Evolutionary conservation across 2,888 invertebrate species (phyloP).

Genomic region (Fragum fragum): DNA sequence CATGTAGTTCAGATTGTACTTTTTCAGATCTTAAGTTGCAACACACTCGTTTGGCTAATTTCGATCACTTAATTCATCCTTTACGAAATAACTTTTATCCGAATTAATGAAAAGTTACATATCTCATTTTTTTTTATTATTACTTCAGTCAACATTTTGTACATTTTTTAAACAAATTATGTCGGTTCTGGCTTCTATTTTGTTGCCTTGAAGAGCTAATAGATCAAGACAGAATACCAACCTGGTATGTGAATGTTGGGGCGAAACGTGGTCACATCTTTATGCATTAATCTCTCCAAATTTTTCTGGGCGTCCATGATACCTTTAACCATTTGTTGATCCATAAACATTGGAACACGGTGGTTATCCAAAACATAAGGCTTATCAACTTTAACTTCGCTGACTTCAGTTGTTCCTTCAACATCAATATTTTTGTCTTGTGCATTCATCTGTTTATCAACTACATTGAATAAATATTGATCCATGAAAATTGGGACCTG

Average conservation of each 20-base stretch:
- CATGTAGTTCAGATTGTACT: too few species aligned
- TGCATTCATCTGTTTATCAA: background rate
- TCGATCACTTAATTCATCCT: too few species aligned
- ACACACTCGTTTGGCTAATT: too few species aligned
- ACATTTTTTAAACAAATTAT: too few species aligned
- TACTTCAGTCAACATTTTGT: too few species aligned
- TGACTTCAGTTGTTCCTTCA: constrained; percentile 1
- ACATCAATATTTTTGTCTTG: background rate
- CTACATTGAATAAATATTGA: constrained; percentile 3
- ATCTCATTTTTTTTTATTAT: too few species aligned
- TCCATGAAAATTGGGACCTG: constrained; percentile 12
- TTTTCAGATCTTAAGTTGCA: too few species aligned
- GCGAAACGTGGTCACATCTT: background rate
- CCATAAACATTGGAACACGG: background rate
- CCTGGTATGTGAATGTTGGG: constrained; percentile 13
- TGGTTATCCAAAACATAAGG: background rate
- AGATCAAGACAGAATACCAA: background rate
- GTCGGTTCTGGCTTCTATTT: too few species aligned
- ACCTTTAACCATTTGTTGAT: constrained; percentile 1
- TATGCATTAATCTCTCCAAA: background rate
- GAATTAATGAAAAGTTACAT: too few species aligned
- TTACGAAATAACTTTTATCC: too few species aligned
- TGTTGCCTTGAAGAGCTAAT: too few species aligned
- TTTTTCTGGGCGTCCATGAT: background rate
- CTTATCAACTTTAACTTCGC: background rate